Base-by-base conservation (phyloP, 37 sponge, comb jelly and placozoan species). In the Oopsacas minuta region DNA sequence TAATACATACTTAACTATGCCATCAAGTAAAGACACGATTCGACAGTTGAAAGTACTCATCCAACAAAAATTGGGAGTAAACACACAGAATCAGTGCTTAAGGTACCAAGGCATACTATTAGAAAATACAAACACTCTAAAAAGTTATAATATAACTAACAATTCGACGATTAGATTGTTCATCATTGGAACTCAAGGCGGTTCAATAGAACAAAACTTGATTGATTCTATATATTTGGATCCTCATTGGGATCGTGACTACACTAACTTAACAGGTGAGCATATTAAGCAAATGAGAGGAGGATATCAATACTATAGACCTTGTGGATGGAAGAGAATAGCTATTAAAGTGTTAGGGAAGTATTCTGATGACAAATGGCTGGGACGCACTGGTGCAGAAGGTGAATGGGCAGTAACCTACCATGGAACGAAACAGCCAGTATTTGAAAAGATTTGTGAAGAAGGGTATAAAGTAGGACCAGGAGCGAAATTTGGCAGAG, bases 321-420 rank as follows among this genome's bases (percentile, higher is more conserved):
- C 88, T 0, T 88, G 36, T 39, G 88, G 88, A 1, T 88, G 88
- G 88, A 88, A 37, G 38, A 34, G 85, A 25, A 81, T 83, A 36
- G 88, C 88, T 36, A 37, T 88, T 34, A 84, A 85, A 35, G 85
- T 85, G 0, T 30, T 85, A 28, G 85, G 85, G 0, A 83, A 81
- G 22, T 88, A 88, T 81, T 39, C 30, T 1, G 38, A 88, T 36
- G 51, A 88, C 36, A 37, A 37, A 0, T 88, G 88, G 88, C 37
- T 88, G 25, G 83, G 52, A 25, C 20, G 52, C 1, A 81, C 28
- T 38, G 86, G 86, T 37, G 81, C 30, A 22, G 36, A 38, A 3
- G 84, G 75, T 10, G 86, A 86, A 37, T 86, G 89, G 89, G 81
- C 86, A 37, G 86, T 89, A 12, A 51, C 88, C 15, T 88, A 88